These are phyloP conservation scores for Porites rus DNA, from an alignment of 92 coral and sea anemone genomes.

Conservation along the genomic window DNA sequence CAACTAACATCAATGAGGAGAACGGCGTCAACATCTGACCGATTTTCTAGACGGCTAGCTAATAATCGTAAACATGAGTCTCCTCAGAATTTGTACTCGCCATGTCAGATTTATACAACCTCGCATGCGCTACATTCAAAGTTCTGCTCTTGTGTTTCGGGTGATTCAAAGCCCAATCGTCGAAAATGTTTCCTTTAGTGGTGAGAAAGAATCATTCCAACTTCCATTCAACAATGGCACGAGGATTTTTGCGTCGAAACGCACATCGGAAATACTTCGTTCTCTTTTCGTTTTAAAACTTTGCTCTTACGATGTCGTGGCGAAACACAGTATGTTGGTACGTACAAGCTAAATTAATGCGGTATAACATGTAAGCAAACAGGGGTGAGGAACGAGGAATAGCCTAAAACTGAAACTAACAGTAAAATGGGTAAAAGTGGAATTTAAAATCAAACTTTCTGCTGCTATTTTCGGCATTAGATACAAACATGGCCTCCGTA, in stretches of 20 bases:
- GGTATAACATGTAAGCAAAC: no score
- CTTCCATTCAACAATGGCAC: neutral
- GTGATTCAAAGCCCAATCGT: constrained; percentile 1
- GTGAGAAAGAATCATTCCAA: neutral
- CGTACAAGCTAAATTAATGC: constrained; percentile 13
- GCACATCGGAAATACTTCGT: constrained; percentile 69
- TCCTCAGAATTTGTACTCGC: neutral
- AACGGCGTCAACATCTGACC: no score
- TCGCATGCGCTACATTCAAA: constrained; percentile 7
- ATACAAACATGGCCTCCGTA: no score
- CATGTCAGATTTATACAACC: neutral
- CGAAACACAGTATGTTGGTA: constrained; percentile 79
- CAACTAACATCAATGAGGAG: no score
- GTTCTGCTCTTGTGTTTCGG: neutral
- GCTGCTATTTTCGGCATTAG: no score
- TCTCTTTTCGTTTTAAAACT: constrained; percentile 79
- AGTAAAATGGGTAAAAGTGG: no score
- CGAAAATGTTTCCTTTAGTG: neutral
- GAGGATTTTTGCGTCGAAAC: constrained; percentile 66
- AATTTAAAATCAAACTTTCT: no score
- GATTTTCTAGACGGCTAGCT: no score
- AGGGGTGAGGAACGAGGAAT: neutral
- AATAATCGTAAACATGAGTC: neutral
- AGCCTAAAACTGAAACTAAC: neutral
- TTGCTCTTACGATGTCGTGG: constrained; percentile 80